phyloP scores from a whole-genome alignment of 2,113 vertebrate species.

The Penelope pileata region DNA sequence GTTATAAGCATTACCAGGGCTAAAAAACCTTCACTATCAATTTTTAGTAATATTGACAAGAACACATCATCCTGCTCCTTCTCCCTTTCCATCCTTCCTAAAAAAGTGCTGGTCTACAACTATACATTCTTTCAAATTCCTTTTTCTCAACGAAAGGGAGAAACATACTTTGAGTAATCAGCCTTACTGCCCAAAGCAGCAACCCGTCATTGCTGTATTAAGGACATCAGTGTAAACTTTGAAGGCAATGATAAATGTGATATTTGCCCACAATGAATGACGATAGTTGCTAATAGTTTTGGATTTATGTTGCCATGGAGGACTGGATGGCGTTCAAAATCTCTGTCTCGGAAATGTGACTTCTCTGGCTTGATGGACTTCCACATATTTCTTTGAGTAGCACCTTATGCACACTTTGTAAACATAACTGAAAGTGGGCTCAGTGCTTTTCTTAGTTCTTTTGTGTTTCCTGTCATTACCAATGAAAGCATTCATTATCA shows the following conservation, averaged over 20 bases:
- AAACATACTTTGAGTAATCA: fast-evolving
- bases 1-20: fast-evolving
- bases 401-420: background rate
- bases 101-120: background rate
- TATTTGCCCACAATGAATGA: constrained; percentile 3
- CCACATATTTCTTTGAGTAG: background rate
- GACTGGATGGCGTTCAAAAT: constrained; percentile 28
- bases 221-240: background rate
- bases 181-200: background rate
- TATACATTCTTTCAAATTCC: background rate
- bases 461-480: constrained; percentile 54
- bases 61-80: background rate
- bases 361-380: background rate
- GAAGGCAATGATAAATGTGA: background rate
- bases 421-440: background rate
- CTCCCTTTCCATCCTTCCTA: background rate
- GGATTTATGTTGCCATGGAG: background rate
- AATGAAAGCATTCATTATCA: constrained; percentile 67
- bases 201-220: background rate
- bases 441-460: constrained; percentile 6
- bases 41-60: background rate
- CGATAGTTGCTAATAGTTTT: constrained; percentile 2
- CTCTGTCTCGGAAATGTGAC: background rate
- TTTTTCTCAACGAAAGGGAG: background rate
- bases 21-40: background rate